phyloP scores from a whole-genome alignment of 30 jellyfish, hydroid and myxozoan species.

The Rhopilema esculentum region DNA sequence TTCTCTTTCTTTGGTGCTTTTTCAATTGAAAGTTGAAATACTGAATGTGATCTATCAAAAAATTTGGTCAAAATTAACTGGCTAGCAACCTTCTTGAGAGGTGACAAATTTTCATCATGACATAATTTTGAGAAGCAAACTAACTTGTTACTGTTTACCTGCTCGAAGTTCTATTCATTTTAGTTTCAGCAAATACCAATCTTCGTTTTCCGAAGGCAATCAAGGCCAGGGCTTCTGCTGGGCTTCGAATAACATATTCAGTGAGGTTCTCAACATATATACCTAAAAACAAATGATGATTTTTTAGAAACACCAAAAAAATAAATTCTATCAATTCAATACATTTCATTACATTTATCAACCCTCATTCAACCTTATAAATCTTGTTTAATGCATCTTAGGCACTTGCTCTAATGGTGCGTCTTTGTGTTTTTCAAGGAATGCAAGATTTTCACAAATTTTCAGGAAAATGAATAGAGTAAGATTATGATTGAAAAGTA shows the following conservation, averaged over 20 bases:
- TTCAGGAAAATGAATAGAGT: no score
- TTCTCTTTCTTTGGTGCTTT: slow-evolving; percentile 74
- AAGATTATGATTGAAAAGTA: no score
- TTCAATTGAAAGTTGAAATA: slow-evolving; percentile 89
- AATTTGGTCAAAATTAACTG: background rate
- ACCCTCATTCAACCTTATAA: no score
- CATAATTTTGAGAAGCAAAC: no score
- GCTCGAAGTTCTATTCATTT: slow-evolving; percentile 99
- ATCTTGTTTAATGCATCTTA: no score
- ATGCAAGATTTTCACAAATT: no score
- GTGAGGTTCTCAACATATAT: slow-evolving; percentile 94
- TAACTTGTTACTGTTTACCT: no score
- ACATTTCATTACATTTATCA: no score
- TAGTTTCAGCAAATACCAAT: slow-evolving; percentile 97
- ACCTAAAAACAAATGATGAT: slow-evolving; percentile 62
- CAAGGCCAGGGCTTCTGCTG: slow-evolving; percentile 89
- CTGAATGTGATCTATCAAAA: slow-evolving; percentile 91
- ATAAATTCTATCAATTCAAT: no score
- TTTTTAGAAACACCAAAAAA: no score
- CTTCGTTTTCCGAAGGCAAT: slow-evolving; percentile 81
- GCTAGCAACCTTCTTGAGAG: background rate
- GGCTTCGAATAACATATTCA: slow-evolving; percentile 93
- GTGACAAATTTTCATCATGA: background rate
- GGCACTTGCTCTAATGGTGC: no score
- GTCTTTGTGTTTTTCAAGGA: no score